Conservation (phyloP, 2,888 invertebrate genomes). For the Torymus tubicola region DNA sequence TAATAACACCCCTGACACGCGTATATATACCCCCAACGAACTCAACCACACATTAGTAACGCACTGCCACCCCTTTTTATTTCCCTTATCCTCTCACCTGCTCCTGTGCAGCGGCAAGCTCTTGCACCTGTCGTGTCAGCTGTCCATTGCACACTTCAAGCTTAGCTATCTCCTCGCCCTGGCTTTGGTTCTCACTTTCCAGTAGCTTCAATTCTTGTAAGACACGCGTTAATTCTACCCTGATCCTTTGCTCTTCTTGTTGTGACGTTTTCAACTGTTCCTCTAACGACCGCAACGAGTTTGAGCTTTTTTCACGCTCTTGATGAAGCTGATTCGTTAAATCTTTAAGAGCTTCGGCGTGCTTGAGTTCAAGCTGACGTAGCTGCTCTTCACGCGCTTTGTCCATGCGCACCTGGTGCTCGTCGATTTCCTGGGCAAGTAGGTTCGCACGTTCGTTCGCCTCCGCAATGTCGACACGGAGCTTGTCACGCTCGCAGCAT, state of each 20-base stretch:
- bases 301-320: constrained; percentile 86
- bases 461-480: constrained; percentile 87
- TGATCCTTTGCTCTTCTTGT: constrained; percentile 83
- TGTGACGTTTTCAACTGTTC: constrained; percentile 81
- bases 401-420: constrained; percentile 90
- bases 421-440: constrained; percentile 94
- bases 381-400: constrained; percentile 83
- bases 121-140: constrained; percentile 77
- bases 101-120: constrained; percentile 69
- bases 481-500: constrained; percentile 87
- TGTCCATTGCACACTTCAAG: constrained; percentile 78
- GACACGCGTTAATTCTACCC: constrained; percentile 80
- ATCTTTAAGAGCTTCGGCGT: constrained; percentile 85
- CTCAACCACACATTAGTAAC: no score
- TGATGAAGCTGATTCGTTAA: constrained; percentile 83
- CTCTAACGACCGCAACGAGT: constrained; percentile 81
- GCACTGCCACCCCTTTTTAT: no score
- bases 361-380: constrained; percentile 87
- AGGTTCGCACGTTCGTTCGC: constrained; percentile 89
- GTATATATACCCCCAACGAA: no score
- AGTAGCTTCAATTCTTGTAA: constrained; percentile 82
- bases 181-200: constrained; percentile 81
- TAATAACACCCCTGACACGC: no score
- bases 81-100: constrained; percentile 57
- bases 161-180: constrained; percentile 81